Evolutionary conservation across 2,113 vertebrate species (phyloP).

Genomic region (Piprites chloris): DNA sequence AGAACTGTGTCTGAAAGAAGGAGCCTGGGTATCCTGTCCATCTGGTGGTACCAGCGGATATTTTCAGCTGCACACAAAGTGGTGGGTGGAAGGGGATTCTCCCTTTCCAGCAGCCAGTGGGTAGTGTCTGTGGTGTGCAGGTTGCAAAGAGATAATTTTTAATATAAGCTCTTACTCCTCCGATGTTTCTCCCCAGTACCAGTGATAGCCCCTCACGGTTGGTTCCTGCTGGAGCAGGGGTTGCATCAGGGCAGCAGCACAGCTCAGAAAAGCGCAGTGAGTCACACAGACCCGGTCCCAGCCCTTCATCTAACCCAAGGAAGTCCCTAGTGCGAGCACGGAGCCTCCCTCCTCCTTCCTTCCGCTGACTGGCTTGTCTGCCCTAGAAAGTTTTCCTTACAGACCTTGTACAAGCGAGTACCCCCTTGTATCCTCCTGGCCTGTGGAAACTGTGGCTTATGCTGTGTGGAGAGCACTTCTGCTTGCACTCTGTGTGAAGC

Average conservation of each 20-base stretch:
- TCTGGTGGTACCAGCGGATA: background rate
- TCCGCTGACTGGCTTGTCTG: background rate
- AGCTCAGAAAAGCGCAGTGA: background rate
- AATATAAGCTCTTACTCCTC: background rate
- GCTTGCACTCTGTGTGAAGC: background rate
- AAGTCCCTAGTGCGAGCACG: background rate
- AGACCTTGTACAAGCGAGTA: background rate
- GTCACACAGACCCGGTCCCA: background rate
- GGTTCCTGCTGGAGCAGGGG: background rate
- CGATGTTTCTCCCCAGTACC: rapidly evolving
- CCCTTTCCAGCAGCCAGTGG: background rate
- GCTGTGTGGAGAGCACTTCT: background rate
- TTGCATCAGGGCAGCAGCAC: background rate
- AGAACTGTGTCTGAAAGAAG: background rate
- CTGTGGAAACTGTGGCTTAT: background rate
- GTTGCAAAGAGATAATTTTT: background rate
- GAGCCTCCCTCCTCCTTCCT: background rate
- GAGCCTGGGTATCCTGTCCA: background rate
- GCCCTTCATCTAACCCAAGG: background rate
- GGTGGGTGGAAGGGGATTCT: conserved; percentile 31
- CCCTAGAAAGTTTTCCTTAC: background rate
- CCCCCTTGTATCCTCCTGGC: background rate
- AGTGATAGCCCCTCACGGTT: rapidly evolving
- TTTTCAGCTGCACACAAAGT: background rate
- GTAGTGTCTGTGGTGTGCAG: background rate